These are phyloP conservation scores for Vulpes ferrilata DNA, from an alignment of 2,113 vertebrate species.

Conservation along the genomic window DNA sequence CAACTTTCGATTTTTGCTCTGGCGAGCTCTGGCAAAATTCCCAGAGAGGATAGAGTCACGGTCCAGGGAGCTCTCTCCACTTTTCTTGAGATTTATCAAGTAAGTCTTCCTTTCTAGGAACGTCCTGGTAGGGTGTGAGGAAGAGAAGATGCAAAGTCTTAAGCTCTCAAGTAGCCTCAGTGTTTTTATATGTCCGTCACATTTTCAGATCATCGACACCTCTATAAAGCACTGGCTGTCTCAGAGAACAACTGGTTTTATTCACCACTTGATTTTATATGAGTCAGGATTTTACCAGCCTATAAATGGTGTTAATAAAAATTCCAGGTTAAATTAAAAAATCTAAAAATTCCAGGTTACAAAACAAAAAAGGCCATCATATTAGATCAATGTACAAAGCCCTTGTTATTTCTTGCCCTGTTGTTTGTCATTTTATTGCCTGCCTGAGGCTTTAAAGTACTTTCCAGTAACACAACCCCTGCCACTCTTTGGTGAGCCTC, in stretches of 20 bases:
- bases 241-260: neutral
- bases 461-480: neutral
- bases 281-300: neutral
- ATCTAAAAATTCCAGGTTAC: neutral
- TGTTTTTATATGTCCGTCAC: neutral
- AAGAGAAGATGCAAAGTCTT: neutral
- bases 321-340: neutral
- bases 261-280: conserved; percentile 3
- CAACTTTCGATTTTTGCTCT: conserved; percentile 96
- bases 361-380: neutral
- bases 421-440: conserved; percentile 3
- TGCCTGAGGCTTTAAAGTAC: neutral
- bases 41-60: conserved; percentile 95
- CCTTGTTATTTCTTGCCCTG: neutral
- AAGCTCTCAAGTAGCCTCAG: neutral
- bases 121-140: neutral
- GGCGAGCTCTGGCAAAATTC: conserved; percentile 94
- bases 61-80: conserved; percentile 94
- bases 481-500: neutral
- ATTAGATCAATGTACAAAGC: neutral
- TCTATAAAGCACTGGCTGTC: neutral
- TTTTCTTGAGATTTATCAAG: conserved; percentile 96
- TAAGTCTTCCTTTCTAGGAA: conserved; percentile 76
- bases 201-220: neutral
- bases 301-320: neutral